Conservation (phyloP, 2,888 invertebrate genomes). For the Phlogophora meticulosa region DNA sequence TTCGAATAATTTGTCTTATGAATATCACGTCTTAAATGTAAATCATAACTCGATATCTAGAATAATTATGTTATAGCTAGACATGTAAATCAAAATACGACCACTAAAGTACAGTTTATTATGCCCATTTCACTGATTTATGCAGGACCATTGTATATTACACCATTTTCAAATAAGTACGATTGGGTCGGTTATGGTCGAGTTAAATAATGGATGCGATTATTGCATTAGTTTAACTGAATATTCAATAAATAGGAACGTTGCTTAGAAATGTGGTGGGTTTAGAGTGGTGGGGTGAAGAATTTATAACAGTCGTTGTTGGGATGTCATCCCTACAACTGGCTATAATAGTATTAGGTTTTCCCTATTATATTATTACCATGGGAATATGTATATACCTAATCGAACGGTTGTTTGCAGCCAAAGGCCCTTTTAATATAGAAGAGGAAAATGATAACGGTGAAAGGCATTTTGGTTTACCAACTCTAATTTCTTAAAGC, state of each 20-base stretch:
- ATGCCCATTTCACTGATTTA: conserved; percentile 43
- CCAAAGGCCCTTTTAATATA: no score
- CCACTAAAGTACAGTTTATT: conserved; percentile 51
- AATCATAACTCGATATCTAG: conserved; percentile 55
- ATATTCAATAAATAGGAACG: conserved; percentile 23
- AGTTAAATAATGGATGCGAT: conserved; percentile 15
- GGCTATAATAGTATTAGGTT: no score
- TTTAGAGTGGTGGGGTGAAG: no score
- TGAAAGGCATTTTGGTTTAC: no score
- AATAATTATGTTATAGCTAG: conserved; percentile 42
- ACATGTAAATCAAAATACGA: conserved; percentile 51
- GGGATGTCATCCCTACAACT: no score
- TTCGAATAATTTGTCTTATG: conserved; percentile 32
- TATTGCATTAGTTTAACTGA: conserved; percentile 9
- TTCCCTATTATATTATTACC: no score
- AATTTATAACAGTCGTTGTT: not conserved
- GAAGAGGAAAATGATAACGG: no score
- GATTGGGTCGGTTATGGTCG: conserved; percentile 12
- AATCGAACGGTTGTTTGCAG: no score
- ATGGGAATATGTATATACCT: no score
- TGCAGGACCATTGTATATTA: conserved; percentile 27
- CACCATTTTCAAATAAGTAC: conserved; percentile 26
- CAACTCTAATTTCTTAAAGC: no score
- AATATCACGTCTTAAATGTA: conserved; percentile 46
- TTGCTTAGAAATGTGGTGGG: not conserved